Base-by-base conservation (phyloP, 2,888 invertebrate genomes). In the Andricus curvator region DNA sequence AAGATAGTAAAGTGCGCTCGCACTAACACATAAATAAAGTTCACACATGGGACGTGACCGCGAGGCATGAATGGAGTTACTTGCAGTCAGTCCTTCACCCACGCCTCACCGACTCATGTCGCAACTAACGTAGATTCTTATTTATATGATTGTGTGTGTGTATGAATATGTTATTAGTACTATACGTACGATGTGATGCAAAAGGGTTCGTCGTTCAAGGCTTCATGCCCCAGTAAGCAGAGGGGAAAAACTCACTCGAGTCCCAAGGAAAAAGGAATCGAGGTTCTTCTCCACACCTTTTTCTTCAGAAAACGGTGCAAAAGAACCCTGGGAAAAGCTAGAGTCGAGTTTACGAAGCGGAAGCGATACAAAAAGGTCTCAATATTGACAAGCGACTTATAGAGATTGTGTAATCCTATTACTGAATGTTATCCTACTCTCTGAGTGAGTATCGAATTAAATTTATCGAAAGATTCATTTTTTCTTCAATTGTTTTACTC, bases 11-110 rank as follows among this genome's bases (percentile, higher is more conserved):
- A 56, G 29, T 74, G 51, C 33, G 29, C 29, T 56, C 33, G 33
- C 74, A 37, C 56, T 11, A n/a, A 74, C 13, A 56, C 56, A 56
- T n/a, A 15, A n/a, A 56, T 56, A 56, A 74, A 74, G 37, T 29
- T 33, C 33, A 56, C 48, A 66, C 76, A 78, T 51, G n/a, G 65
- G 62, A 70, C 67, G 76, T 82, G 67, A 80, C 78, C 80, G 81
- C 64, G 68, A 79, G 81, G 82, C 83, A 86, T 86, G 85, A 86
- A 86, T 86, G 86, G 82, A 85, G 83, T 83, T n/a, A 62, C 62
- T 11, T 62, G 25, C 62, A 22, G 22, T 62, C 62, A 62, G n/a
- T 22, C 25, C 25, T 29, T 29, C 62, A 62, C 62, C 25, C 62
- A 62, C 62, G n/a, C 29, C 62, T 62, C 62, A 62, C 25, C 22